Conservation (phyloP, 1,140 invertebrate species). For the Ectropis grisescens region DNA sequence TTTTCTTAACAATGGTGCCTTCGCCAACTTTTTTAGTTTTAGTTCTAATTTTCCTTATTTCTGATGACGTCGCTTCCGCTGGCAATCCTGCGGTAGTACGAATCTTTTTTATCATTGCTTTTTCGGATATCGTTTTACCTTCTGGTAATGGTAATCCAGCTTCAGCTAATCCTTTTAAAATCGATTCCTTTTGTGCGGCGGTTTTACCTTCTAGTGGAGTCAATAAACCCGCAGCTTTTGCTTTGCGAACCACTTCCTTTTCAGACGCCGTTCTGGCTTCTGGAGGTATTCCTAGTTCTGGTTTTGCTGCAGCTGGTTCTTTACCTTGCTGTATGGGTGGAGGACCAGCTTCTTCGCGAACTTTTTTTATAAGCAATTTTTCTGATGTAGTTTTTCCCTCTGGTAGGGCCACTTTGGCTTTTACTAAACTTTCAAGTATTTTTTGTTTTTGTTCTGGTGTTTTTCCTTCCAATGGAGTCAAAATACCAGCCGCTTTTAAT, state of each 20-base stretch:
- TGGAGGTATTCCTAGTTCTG: constrained; percentile 13
- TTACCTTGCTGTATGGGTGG: constrained; percentile 1
- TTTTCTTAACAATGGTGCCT: constrained; percentile 7
- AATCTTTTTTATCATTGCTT: constrained; percentile 15
- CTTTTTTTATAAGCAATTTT: constrained; percentile 13
- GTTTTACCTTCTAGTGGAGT: constrained; percentile 14
- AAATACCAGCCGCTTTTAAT: constrained; percentile 16
- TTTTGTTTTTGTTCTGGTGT: constrained; percentile 25
- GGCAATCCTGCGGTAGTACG: constrained; percentile 15
- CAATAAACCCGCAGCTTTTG: constrained; percentile 13
- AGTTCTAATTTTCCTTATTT: constrained; percentile 18
- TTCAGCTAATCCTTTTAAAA: constrained; percentile 10
- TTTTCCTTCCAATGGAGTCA: constrained; percentile 24
- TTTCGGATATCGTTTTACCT: constrained; percentile 15
- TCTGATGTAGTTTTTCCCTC: constrained; percentile 22
- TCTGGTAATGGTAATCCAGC: constrained; percentile 14
- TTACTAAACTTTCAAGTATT: constrained; percentile 17
- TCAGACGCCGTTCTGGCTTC: constrained; percentile 15
- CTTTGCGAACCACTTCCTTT: constrained; percentile 15
- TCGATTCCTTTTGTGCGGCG: constrained; percentile 14
- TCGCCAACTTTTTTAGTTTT: constrained; percentile 24
- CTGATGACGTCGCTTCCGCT: constrained; percentile 13
- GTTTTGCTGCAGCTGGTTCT: constrained; percentile 6
- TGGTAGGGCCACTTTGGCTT: constrained; percentile 22
- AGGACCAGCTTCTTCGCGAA: neutral